Conservation (phyloP, 2,888 invertebrate genomes). For the Ceramica pisi region DNA sequence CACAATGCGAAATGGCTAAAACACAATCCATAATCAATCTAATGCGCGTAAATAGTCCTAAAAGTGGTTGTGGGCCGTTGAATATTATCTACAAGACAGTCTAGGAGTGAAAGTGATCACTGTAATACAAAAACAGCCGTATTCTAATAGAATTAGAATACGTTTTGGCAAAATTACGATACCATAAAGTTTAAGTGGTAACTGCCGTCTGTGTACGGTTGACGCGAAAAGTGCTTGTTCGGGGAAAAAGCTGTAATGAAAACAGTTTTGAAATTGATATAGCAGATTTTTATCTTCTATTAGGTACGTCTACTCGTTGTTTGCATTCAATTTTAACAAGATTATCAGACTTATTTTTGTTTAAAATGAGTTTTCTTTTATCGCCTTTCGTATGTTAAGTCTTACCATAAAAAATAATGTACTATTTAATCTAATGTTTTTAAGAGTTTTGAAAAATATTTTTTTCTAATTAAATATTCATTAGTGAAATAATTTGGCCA, state of each 20-base stretch:
- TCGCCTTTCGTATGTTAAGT: conserved; percentile 19
- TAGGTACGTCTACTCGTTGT: conserved; percentile 50
- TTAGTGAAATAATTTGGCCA: neutral
- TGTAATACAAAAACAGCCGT: conserved; percentile 60
- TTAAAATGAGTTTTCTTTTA: conserved; percentile 49
- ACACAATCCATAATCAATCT: conserved; percentile 66
- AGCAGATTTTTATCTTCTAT: conserved; percentile 59
- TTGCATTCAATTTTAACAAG: conserved; percentile 58
- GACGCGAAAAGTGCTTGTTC: conserved; percentile 59
- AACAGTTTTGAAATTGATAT: conserved; percentile 63
- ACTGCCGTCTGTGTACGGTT: conserved; percentile 63
- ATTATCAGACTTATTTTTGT: conserved; percentile 52
- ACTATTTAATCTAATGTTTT: conserved; percentile 6
- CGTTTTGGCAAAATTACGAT: conserved; percentile 60
- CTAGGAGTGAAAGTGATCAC: conserved; percentile 64
- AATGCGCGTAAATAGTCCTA: conserved; percentile 64
- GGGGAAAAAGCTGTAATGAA: conserved; percentile 61
- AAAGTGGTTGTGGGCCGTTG: conserved; percentile 63
- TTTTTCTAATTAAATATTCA: neutral
- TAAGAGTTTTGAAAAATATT: neutral
- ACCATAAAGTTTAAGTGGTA: conserved; percentile 64
- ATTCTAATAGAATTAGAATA: conserved; percentile 48
- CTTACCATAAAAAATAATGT: conserved; percentile 10
- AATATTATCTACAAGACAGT: conserved; percentile 66
- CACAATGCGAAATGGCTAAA: conserved; percentile 53